phyloP scores from a whole-genome alignment of 2,113 vertebrate species.

The Podarcis cretensis region DNA sequence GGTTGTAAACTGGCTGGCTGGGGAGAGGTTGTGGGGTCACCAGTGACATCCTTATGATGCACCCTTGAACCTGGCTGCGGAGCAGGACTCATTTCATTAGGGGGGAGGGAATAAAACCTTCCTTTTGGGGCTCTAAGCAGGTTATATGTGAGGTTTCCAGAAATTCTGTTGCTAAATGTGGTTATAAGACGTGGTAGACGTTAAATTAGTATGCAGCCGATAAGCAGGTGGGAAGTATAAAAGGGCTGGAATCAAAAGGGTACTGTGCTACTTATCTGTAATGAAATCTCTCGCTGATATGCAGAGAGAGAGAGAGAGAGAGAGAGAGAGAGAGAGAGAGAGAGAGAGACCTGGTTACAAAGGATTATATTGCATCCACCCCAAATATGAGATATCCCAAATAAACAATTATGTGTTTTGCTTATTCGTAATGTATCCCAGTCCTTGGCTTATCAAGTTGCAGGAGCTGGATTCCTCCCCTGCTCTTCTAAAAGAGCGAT shows the following conservation, averaged over 20 bases:
- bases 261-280: conserved; percentile 1
- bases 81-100: neutral
- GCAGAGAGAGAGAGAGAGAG: neutral
- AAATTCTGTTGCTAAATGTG: neutral
- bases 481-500: neutral
- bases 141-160: neutral
- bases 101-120: neutral
- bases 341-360: neutral
- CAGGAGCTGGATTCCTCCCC: neutral
- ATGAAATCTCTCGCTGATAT: conserved; percentile 23
- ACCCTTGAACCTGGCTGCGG: too few relatives aligned
- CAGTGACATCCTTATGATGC: too few relatives aligned
- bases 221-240: neutral
- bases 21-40: neutral
- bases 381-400: neutral
- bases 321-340: neutral
- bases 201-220: neutral
- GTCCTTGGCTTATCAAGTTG: neutral
- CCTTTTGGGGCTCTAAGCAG: neutral
- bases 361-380: fast-evolving
- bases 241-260: neutral
- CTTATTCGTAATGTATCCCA: neutral
- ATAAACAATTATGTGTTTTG: neutral
- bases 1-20: neutral
- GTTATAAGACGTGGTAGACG: neutral